These are phyloP conservation scores for Tenebrio molitor DNA, from an alignment of 1,140 invertebrate genomes.

Conservation along the genomic window DNA sequence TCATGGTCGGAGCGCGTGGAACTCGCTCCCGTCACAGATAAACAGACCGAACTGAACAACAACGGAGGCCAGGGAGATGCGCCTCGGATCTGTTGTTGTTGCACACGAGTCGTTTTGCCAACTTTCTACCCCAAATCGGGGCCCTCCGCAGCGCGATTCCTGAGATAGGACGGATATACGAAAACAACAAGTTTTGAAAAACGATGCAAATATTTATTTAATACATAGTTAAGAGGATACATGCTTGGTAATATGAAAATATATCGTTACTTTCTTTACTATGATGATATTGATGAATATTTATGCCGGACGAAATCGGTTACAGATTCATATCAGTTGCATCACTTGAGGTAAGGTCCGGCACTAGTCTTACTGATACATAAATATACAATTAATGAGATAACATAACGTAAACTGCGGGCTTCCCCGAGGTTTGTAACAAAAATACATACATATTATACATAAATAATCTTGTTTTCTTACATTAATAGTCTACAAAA, in stretches of 20 bases:
- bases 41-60: constrained; percentile 28
- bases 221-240: constrained; percentile 66
- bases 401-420: constrained; percentile 58
- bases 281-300: constrained; percentile 53
- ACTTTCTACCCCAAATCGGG: no score
- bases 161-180: no score
- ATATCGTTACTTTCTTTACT: constrained; percentile 64
- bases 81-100: neutral
- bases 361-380: constrained; percentile 54
- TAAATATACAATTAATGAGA: constrained; percentile 62
- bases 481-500: constrained; percentile 65
- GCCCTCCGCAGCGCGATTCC: no score
- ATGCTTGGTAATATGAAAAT: constrained; percentile 67
- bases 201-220: constrained; percentile 67
- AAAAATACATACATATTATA: constrained; percentile 66
- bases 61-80: neutral
- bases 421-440: constrained; percentile 57
- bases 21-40: constrained; percentile 46
- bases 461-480: constrained; percentile 63
- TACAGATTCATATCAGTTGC: constrained; percentile 50
- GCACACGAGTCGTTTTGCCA: no score
- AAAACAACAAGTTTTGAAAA: constrained; percentile 52
- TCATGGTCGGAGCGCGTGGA: constrained; percentile 59
- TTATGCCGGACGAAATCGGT: constrained; percentile 51
- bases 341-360: constrained; percentile 55